Conservation (phyloP, 2,113 vertebrate species). For the Leiothrix lutea region DNA sequence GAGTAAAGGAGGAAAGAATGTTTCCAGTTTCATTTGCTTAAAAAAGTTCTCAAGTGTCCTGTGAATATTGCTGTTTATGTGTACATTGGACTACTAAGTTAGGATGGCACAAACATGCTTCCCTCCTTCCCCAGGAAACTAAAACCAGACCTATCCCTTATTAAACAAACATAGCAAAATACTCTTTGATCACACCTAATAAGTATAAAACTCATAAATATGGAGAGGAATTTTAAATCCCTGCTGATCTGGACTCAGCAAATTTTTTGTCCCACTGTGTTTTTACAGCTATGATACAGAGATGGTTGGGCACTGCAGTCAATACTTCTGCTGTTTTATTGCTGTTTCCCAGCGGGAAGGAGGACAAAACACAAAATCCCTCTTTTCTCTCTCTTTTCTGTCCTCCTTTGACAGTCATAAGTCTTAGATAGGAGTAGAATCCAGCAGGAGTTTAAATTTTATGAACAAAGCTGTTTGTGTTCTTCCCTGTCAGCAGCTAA, state of each 20-base stretch:
- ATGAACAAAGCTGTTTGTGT: not conserved
- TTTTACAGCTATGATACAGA: not conserved
- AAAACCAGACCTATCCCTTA: not conserved
- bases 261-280: not conserved
- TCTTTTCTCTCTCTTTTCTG: not conserved
- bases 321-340: not conserved
- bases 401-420: not conserved
- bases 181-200: not conserved
- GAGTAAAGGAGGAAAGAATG: not conserved
- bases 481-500: not conserved
- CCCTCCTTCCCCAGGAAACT: not conserved
- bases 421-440: not conserved
- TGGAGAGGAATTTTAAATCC: not conserved
- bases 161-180: not conserved
- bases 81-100: not conserved
- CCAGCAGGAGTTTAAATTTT: not conserved
- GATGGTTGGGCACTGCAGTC: not conserved
- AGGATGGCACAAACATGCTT: not conserved
- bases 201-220: not conserved
- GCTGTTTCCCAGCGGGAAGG: not conserved
- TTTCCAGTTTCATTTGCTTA: not conserved
- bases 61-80: not conserved
- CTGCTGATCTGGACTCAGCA: not conserved
- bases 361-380: not conserved
- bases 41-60: not conserved